Evolutionary conservation across 2,113 vertebrate genomes (phyloP).

Genomic region (Periophthalmus modestus): DNA sequence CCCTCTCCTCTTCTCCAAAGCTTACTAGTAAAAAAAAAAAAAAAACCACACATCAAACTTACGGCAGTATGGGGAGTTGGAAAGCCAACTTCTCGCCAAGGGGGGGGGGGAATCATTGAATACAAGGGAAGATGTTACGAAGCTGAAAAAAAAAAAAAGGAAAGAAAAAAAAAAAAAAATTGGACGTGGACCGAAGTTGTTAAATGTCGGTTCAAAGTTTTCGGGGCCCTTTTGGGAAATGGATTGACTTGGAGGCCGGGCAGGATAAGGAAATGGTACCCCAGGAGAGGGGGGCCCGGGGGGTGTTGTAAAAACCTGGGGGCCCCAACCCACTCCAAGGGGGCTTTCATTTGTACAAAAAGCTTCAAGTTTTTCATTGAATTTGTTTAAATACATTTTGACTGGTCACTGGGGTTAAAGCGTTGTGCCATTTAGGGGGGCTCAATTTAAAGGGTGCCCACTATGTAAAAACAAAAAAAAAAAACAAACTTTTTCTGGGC

Average conservation of each 20-base stretch:
- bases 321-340: slow-evolving; percentile 71
- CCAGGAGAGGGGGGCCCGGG: slow-evolving; percentile 41
- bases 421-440: slow-evolving; percentile 62
- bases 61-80: slow-evolving; percentile 44
- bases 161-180: slow-evolving; percentile 53
- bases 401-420: slow-evolving; percentile 67
- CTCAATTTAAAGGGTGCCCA: slow-evolving; percentile 57
- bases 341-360: slow-evolving; percentile 65
- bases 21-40: too few relatives aligned
- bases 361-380: slow-evolving; percentile 74
- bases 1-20: too few relatives aligned
- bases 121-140: slow-evolving; percentile 52
- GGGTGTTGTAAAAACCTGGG: slow-evolving; percentile 56
- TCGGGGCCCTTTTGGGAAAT: slow-evolving; percentile 41
- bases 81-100: slow-evolving; percentile 52
- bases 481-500: too few relatives aligned
- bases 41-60: too few relatives aligned
- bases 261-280: slow-evolving; percentile 31
- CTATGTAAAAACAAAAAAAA: too few relatives aligned
- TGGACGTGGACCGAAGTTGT: slow-evolving; percentile 48
- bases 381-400: slow-evolving; percentile 73
- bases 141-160: slow-evolving; percentile 53
- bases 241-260: slow-evolving; percentile 50
- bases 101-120: slow-evolving; percentile 50
- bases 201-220: slow-evolving; percentile 48